phyloP scores from a whole-genome alignment of 2,797 vertebrate genomes.

The Sylvia borin region DNA sequence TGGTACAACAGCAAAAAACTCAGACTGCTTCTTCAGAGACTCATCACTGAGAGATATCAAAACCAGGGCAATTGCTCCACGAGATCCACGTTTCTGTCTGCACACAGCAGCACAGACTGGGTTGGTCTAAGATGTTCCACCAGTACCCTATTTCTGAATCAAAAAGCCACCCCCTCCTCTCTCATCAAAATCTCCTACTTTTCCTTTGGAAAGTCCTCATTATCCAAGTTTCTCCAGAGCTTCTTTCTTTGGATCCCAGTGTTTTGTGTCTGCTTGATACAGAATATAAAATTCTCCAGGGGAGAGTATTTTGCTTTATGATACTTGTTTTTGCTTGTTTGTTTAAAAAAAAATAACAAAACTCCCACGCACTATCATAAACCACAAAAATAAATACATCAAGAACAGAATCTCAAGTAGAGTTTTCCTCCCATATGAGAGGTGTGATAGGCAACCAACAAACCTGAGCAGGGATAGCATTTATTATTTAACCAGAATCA shows the following conservation, averaged over 20 bases:
- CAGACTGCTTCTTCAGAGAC: not conserved
- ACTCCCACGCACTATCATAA: not conserved
- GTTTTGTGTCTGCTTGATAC: not conserved
- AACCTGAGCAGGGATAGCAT: not conserved
- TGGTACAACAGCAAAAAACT: not conserved
- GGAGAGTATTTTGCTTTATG: not conserved
- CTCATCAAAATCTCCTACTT: not conserved
- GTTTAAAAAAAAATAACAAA: not conserved
- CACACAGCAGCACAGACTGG: not conserved
- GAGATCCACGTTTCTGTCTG: accelerated
- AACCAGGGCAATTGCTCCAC: not conserved
- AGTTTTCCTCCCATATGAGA: not conserved
- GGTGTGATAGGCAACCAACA: not conserved
- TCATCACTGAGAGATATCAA: not conserved
- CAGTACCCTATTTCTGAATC: not conserved
- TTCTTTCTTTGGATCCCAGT: not conserved
- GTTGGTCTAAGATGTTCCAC: not conserved
- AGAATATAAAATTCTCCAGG: not conserved
- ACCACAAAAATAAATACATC: not conserved
- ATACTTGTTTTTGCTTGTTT: not conserved
- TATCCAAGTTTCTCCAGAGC: not conserved
- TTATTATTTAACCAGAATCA: not conserved
- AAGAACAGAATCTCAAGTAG: not conserved
- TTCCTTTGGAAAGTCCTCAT: not conserved
- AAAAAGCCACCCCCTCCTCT: not conserved